Base-by-base conservation (phyloP, 2,113 vertebrate genomes). In the Tetrax tetrax region DNA sequence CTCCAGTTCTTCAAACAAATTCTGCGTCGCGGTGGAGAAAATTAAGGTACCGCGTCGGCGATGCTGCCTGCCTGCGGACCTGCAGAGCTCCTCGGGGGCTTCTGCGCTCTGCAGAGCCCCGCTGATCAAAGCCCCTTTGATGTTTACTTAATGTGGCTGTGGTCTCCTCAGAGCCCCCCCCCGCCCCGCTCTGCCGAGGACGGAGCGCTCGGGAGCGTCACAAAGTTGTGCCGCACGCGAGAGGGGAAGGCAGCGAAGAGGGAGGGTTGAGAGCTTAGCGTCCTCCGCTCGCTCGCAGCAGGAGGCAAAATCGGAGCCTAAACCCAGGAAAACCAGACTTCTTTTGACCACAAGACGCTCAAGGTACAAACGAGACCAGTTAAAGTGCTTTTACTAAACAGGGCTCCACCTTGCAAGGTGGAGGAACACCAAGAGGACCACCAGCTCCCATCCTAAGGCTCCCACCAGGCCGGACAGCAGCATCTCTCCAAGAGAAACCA, bases 91-190 rank as follows among this genome's bases (percentile, higher is more conserved):
- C 98, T 96, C 18, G 5, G 93, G 95, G 96, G 96, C 71, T 96
- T 80, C 89, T 63, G 77, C 19, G 95, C 97, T 97, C 95, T 66
- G 14, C 69, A 83, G 88, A 94, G 93, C 91, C 68, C 11, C 0
- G 59, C 45, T 95, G 97, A 98, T 98, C 98, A 98, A 98, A 98
- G 98, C 64, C 81, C 83, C 97, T 98, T 98, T 98, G 98, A 98
- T 97, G 97, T 97, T 98, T 97, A 93, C 97, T 98, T 96, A 95
- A 95, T 96, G 77, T 76, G 95, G 97, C 97, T 92, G 87, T 29
- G 94, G 96, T 87, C 96, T 63, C 69, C 69, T 94, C 61, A 9
- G 86, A 97, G 95, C 68, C 96, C 79, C 87, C 56, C 78, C 75
- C 38, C 47, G 9, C 38, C 38, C 10, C 9, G 38, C 38, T 38